Conservation (phyloP, 2,113 vertebrate genomes). For the Ceuthmochares aereus region DNA sequence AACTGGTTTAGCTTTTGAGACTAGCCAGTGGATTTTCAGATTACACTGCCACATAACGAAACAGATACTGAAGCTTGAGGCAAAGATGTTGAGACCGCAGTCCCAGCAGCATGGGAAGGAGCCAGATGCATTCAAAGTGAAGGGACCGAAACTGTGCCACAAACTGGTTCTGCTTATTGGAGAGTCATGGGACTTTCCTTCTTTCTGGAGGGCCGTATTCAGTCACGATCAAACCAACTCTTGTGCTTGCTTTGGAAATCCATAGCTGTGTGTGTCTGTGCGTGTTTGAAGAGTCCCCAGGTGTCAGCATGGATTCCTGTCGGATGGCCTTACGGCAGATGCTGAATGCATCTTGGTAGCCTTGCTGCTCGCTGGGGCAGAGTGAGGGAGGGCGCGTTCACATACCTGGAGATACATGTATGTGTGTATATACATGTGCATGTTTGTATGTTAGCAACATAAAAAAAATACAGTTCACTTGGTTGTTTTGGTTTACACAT, state of each 20-base stretch:
- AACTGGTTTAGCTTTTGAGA: conserved; percentile 15
- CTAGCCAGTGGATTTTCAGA: not conserved
- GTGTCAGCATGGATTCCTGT: not conserved
- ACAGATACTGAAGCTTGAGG: not conserved
- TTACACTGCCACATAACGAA: not conserved
- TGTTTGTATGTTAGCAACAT: not conserved
- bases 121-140: accelerated
- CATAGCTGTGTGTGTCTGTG: not conserved
- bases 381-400: not conserved
- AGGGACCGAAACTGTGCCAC: not conserved
- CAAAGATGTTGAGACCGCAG: not conserved
- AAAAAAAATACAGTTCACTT: not conserved
- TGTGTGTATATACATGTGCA: not conserved
- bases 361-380: not conserved
- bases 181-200: not conserved
- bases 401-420: accelerated
- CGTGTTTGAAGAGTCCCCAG: not conserved
- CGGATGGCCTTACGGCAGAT: not conserved
- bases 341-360: not conserved
- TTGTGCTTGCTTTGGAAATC: not conserved
- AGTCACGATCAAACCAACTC: not conserved
- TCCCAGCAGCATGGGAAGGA: not conserved
- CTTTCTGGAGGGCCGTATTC: not conserved
- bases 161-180: not conserved
- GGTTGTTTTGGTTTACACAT: not conserved